Conservation (phyloP, 2,888 invertebrate species). For the Punctoribates punctum region DNA sequence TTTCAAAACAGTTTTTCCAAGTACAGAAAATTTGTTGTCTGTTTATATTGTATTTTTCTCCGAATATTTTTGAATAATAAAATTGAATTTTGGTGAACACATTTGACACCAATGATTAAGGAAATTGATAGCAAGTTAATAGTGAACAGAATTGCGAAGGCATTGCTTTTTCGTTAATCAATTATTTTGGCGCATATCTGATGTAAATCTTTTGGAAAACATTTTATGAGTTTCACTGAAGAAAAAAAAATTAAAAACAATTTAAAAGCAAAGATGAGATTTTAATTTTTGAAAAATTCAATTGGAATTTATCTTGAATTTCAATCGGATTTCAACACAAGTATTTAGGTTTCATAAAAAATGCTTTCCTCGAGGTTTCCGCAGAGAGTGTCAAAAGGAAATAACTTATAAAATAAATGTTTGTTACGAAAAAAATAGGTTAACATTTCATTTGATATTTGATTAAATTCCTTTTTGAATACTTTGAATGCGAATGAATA, state of each 20-base stretch:
- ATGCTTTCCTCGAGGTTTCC: background rate
- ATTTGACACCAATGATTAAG: no score
- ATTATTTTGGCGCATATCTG: no score
- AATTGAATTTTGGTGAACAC: no score
- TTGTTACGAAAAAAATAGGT: slow-evolving; percentile 17
- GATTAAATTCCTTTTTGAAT: background rate
- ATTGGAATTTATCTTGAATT: slow-evolving; percentile 7
- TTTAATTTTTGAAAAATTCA: background rate
- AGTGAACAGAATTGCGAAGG: no score
- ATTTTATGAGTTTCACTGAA: no score
- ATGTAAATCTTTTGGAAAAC: no score
- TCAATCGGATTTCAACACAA: background rate
- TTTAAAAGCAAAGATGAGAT: background rate
- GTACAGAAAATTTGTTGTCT: no score
- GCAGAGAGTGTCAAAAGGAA: slow-evolving; percentile 9
- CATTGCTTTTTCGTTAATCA: no score
- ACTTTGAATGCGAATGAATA: background rate
- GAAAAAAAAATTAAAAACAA: background rate
- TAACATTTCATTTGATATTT: slow-evolving; percentile 8
- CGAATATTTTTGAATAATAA: no score
- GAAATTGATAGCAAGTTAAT: no score
- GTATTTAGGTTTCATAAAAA: slow-evolving; percentile 1
- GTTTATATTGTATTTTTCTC: no score
- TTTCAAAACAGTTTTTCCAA: no score
- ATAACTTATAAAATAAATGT: background rate